Conservation (phyloP, 2,888 invertebrate genomes). For the Ischnus inquisitorius region DNA sequence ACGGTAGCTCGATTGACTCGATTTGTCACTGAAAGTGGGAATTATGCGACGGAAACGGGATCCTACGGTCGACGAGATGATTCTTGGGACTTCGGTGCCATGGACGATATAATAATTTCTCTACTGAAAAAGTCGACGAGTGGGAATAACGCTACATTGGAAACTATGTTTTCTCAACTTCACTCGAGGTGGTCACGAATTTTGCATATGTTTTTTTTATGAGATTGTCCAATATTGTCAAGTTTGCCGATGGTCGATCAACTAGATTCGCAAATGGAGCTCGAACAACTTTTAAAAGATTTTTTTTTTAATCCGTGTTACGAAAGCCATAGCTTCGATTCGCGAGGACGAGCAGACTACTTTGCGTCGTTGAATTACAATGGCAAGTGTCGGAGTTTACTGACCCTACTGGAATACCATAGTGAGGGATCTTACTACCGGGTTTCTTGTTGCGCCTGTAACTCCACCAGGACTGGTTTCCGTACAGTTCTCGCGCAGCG, state of each 20-base stretch:
- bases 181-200: too few relatives aligned
- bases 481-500: slow-evolving; percentile 51
- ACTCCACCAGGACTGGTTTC: slow-evolving; percentile 75
- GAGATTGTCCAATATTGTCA: too few relatives aligned
- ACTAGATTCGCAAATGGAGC: too few relatives aligned
- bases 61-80: neutral
- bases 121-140: too few relatives aligned
- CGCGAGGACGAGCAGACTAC: neutral
- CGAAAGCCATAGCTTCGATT: too few relatives aligned
- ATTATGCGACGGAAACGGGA: neutral
- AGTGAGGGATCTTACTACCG: slow-evolving; percentile 74
- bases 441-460: slow-evolving; percentile 75
- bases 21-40: slow-evolving; percentile 2
- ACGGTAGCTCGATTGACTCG: neutral
- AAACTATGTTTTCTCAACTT: too few relatives aligned
- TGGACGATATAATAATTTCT: neutral
- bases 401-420: slow-evolving; percentile 70
- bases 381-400: slow-evolving; percentile 71
- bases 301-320: too few relatives aligned
- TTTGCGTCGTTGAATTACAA: slow-evolving; percentile 45
- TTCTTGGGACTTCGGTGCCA: neutral
- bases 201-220: too few relatives aligned
- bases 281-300: too few relatives aligned
- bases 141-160: too few relatives aligned
- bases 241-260: too few relatives aligned